A percentile compares a stretch with the other conserved stretches of the same genome.
phyloP scores from a whole-genome alignment of 1,140 invertebrate species.

The Papilio machaon region DNA sequence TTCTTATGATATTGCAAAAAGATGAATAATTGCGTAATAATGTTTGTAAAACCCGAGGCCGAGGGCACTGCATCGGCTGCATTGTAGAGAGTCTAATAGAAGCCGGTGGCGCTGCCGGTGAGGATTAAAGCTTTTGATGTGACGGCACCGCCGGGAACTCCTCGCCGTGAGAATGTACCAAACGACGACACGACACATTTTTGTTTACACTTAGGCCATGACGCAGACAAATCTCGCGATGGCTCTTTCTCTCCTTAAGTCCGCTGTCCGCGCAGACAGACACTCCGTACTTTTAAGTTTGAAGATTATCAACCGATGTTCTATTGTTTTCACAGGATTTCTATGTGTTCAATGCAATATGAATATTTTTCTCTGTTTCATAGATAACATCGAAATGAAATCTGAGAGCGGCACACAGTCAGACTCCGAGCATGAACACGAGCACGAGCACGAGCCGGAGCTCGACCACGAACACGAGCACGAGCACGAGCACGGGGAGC shows the following conservation, averaged over 20 bases:
- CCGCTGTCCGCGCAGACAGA: too few relatives aligned
- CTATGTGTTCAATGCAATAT: neutral
- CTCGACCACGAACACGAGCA: conserved; percentile 56
- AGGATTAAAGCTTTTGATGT: conserved; percentile 69
- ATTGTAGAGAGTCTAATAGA: neutral
- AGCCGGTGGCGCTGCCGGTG: conserved; percentile 38
- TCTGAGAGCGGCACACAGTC: conserved; percentile 64
- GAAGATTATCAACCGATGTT: neutral
- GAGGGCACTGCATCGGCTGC: conserved; percentile 37
- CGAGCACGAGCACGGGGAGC: conserved; percentile 52
- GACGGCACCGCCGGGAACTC: conserved; percentile 40
- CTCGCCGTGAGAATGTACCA: conserved; percentile 44
- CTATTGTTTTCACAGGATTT: neutral
- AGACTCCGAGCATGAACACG: conserved; percentile 65
- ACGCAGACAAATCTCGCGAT: neutral
- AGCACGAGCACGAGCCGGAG: conserved; percentile 51
- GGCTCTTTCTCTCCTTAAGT: neutral
- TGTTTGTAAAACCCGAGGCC: neutral
- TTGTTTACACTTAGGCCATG: neutral
- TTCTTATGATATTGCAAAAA: neutral
- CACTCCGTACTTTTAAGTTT: too few relatives aligned
- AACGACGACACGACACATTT: conserved; percentile 16
- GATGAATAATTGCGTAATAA: neutral
- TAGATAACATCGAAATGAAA: conserved; percentile 69
- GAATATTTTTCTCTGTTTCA: conserved; percentile 6